Base-by-base conservation (phyloP, 2,888 invertebrate species). In the Callimorpha dominula region DNA sequence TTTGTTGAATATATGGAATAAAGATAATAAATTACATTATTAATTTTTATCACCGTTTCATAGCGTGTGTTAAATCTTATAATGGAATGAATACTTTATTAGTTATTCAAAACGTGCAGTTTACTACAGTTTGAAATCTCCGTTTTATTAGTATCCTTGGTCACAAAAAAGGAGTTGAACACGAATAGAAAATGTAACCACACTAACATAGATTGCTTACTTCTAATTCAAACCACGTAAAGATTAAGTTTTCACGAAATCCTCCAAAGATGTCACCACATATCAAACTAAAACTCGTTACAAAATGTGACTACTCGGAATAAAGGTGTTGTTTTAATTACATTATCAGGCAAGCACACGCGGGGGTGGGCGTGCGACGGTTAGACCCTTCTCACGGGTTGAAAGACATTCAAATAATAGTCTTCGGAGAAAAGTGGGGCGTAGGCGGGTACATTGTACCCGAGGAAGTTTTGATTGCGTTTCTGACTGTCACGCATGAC, bases 281-380 rank as follows among this genome's bases (percentile, higher is more conserved):
- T 75, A 86, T 89, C 88, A 87, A 89, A 90, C 87, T 88, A 85
- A 87, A 89, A 90, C 88, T 89, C 85, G 86, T 86, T 86, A 85
- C 89, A 90, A 91, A 91, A 92, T 89, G 90, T 88, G 90, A 90
- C 90, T 89, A 87, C 86, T 87, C 83, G 74, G 91, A 92, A 94
- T 95, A 93, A 95, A 95, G 95, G 95, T 95, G 95, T 95, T 95
- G 94, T 95, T 95, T 95, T 95, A 95, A 95, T 95, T 95, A 95
- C 95, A 95, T 95, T 95, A 95, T 95, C 95, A 93, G 91, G 87
- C 88, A 80, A 86, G 90, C 92, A 94, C 95, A 95, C 95, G 93
- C 95, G 90, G 87, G 89, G 85, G 89, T 86, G 87, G 89, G 85
- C 69, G 85, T 80, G 70, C n/a, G 68, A 68, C 68, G 60, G 74